Percentiles rank a stretch among this genome's conserved stretches.
Conservation (phyloP, 1,140 invertebrate genomes). For the Phenacoccus solenopsis region DNA sequence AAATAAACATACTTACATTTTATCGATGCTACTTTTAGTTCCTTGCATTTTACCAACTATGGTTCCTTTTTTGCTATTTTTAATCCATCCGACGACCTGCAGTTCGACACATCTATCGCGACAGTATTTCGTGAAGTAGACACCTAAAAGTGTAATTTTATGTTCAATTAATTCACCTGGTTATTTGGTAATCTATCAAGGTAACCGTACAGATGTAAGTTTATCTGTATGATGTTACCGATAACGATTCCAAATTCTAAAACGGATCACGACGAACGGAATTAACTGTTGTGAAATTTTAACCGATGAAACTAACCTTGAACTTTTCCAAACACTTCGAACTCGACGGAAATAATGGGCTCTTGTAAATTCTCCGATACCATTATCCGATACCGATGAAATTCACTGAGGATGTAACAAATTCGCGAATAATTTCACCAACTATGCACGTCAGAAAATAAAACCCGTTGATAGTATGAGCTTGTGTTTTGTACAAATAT, state of each 20-base stretch:
- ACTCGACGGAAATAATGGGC: constrained; percentile 61
- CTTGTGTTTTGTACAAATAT: background rate
- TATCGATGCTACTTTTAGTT: constrained; percentile 56
- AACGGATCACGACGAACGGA: no score
- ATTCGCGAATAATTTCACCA: no score
- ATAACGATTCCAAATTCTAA: no score
- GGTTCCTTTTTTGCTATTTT: constrained; percentile 72
- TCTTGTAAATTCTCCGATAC: constrained; percentile 19
- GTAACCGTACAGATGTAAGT: background rate
- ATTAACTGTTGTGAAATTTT: no score
- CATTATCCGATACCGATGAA: constrained; percentile 9
- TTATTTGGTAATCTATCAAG: no score
- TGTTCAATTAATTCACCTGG: no score
- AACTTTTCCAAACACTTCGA: constrained; percentile 76
- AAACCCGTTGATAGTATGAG: no score
- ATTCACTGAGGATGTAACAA: background rate
- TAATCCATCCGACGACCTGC: constrained; percentile 75
- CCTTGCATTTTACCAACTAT: constrained; percentile 80
- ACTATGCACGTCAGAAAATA: no score
- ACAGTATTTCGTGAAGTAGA: constrained; percentile 76
- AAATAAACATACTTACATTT: constrained; percentile 80
- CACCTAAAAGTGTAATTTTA: constrained; percentile 46
- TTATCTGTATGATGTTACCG: no score
- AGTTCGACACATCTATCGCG: constrained; percentile 58
- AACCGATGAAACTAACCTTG: no score